Base-by-base conservation (phyloP, 2,113 vertebrate genomes). In the Anas platyrhynchos region DNA sequence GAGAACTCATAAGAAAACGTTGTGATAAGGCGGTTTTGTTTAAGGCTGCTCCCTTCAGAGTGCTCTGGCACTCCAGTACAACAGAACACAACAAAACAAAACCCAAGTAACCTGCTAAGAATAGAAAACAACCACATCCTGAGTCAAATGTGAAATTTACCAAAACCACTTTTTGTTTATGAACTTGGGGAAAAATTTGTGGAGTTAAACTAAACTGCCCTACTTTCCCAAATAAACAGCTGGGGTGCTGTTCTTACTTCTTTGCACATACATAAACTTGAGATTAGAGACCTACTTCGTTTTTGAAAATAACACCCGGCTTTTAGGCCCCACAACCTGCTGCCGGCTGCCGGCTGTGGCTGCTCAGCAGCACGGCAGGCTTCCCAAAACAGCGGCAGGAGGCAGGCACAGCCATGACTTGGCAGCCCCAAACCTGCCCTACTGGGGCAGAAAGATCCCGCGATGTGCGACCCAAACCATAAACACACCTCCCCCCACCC, bases 91-190 rank as follows among this genome's bases (percentile, higher is more conserved):
- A 79, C 3, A 4, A 18, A 26, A 38, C 41, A 80, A 84, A 84
- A 66, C 59, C 25, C 58, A 52, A 68, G 55, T 15, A 27, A 6
- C 0, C 5, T 21, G 9, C 13, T n/a, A n/a, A 8, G 34, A 44
- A 34, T 3, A n/a, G 20, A 4, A 31, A 85, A 46, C 17, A 16
- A 54, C 44, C 41, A 15, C 83, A 63, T 63, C 66, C 43, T 1
- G 13, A 58, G 36, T 44, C 58, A 27, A 8, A 4, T 0, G 2
- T 7, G 48, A 54, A 23, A 4, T 29, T 22, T 2, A 1, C 0
- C 25, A 11, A 6, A 43, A 54, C 25, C 23, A 11, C 2, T 4
- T n/a, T 12, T 41, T 50, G 26, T 61, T 88, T 81, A 36, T 15
- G 11, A 74, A 58, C 22, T 43, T 61, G 23, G 36, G 26, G 11